Base-by-base conservation (phyloP, 1,140 invertebrate species). In the Drosophila jambulina region DNA sequence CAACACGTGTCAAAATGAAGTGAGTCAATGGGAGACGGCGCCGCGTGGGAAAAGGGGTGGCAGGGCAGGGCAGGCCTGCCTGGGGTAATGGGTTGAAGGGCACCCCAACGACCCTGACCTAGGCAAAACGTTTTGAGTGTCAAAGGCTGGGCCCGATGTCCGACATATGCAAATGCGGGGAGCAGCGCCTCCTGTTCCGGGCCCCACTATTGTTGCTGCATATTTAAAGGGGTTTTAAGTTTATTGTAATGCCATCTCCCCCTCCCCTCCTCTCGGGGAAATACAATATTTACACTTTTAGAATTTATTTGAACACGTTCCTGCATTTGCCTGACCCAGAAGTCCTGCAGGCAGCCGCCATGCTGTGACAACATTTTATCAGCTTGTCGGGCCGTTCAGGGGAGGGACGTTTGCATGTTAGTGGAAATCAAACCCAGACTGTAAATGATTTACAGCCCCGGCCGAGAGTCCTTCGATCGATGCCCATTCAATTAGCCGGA, bases 261-360 rank as follows among this genome's bases (percentile, higher is more conserved):
- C n/a, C 27, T 9, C n/a, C 12, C 17, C 32, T 21, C 10, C 9
- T 17, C 21, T 21, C 5, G 29, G 34, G 51, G 48, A 71, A 90
- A 85, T 72, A 79, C 70, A 85, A 90, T 90, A 90, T 88, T 90
- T 90, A 79, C 81, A 72, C 78, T 84, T 58, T 59, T 76, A 57
- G 70, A 90, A 85, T 88, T 88, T 87, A 75, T 87, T 87, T 87
- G 64, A 83, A 84, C 84, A 84, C 85, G 83, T 84, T 84, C 67
- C 53, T 70, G 65, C 65, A 60, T 56, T 67, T 64, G 58, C 58
- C 71, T 43, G 72, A 57, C 75, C 69, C 43, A 46, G 3, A 21
- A 75, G 46, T 58, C 43, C 38, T 57, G 48, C 71, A 19, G 48
- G 27, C 84, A 90, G 78, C 80, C 88, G 84, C 78, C 85, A 69